Base-by-base conservation (phyloP, 2,888 invertebrate species). In the Trachelus tabidus region DNA sequence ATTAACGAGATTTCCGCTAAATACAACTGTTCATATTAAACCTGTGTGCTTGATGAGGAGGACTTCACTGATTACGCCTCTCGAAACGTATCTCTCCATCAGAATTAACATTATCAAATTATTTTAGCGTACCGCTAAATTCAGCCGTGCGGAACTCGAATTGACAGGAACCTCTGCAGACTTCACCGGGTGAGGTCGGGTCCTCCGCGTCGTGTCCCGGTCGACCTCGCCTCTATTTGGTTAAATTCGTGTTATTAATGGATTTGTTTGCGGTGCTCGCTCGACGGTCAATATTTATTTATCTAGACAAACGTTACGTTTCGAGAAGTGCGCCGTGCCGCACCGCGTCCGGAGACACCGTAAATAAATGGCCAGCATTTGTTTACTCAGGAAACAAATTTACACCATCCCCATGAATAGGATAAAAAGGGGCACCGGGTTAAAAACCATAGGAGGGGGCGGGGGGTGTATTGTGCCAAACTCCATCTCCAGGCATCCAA, bases 261-360 rank as follows among this genome's bases (percentile, higher is more conserved):
- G 88, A 87, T 89, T 89, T 87, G 90, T 90, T 90, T 88, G 87
- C 87, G 87, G 84, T 87, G 85, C 85, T 84, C 80, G 85, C 79
- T 83, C 86, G 82, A 86, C 84, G 82, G 88, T 88, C 87, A 89
- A 90, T 89, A 89, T 90, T 90, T 90, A 89, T 89, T 89, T 87
- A 88, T 86, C 84, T 83, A 81, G 81, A 77, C 79, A 83, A 83
- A 83, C 83, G 82, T 85, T 82, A 56, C 81, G 81, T 84, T 80
- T 80, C 81, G 85, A 83, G 85, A 69, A 30, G 75, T 31, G 76
- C 34, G 76, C 37, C 73, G 75, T 76, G 75, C 40, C 73, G 31
- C 73, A 77, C 75, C 74, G 73, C 76, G 73, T 77, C 79, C 80
- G 80, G 76, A 75, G 79, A 80, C 81, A 80, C 82, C 82, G 85